Base-by-base conservation (phyloP, 64 coral and sea anemone species). In the Anthopleura sola region DNA sequence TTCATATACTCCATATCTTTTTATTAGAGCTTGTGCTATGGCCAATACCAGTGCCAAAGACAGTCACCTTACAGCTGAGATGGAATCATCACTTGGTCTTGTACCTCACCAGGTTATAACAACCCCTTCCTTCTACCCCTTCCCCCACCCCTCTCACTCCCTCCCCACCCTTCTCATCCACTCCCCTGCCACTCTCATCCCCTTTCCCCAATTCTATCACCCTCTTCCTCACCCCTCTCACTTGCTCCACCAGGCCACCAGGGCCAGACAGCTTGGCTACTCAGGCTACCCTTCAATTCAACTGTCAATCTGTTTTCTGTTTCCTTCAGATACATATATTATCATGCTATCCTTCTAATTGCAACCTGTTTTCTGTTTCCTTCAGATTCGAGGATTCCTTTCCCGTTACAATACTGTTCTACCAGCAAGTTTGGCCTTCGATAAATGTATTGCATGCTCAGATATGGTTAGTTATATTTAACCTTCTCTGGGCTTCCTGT, bases 1-100 rank as follows among this genome's bases (percentile, higher is more conserved):
- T 53, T 53, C 50, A 53, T 53, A 53, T 53, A 6, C 14, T 17
- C 7, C 58, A 23, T 24, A 0, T 62, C 23, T 62, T n/a, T n/a
- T 24, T 4, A 24, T 32, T 71, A 71, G 66, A 29, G 66, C 26
- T 71, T 71, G 28, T 84, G 89, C 92, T 56, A 68, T 86, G 15
- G 97, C 97, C 32, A 92, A 99, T 74, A 99, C 97, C 1, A 99
- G 97, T 69, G 97, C 97, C 55, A 94, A 90, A 81, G 97, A 99
- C 47, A 88, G 82, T 36, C 92, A 99, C 46, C 81, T 99, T n/a
- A 92, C 97, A 85, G 87, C 92, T 75, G 97, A 99, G 50, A 53
- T 95, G 15, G 81, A 89, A n/a, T 92, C 90, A 78, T 75, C 87
- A 34, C 81, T 99, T 40, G 97, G 97, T 17, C 54, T 99, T 37